phyloP scores from a whole-genome alignment of 2,797 vertebrate genomes.

The Gambusia yucatana region DNA sequence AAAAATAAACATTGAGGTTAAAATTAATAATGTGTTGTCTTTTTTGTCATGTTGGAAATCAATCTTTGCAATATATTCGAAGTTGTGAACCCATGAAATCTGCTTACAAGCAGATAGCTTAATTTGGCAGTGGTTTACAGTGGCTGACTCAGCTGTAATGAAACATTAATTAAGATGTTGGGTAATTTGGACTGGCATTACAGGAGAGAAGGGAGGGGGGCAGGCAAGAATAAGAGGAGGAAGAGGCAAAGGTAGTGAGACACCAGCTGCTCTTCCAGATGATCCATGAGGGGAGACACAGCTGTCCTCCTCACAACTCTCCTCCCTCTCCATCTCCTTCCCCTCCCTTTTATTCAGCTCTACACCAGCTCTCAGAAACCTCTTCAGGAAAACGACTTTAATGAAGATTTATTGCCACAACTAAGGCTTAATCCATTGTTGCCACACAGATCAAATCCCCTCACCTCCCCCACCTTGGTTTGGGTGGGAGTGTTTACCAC shows the following conservation, averaged over 20 bases:
- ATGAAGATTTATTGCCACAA: conserved; percentile 63
- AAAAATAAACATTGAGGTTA: background rate
- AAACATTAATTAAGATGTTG: conserved; percentile 74
- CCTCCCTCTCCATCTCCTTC: conserved; percentile 43
- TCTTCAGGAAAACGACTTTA: conserved; percentile 44
- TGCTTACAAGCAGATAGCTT: conserved; percentile 4
- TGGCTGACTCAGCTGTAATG: conserved; percentile 73
- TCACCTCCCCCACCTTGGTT: conserved; percentile 14
- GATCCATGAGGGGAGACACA: conserved; percentile 66
- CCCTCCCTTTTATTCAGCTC: conserved; percentile 20
- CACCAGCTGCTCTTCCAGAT: conserved; percentile 77
- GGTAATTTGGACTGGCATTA: conserved; percentile 60
- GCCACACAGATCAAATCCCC: conserved; percentile 43
- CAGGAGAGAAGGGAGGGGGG: conserved; percentile 9
- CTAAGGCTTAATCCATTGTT: conserved; percentile 42
- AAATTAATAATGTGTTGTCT: background rate
- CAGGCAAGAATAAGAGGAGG: conserved; percentile 17
- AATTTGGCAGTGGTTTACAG: conserved; percentile 47
- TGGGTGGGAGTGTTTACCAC: conserved; percentile 37
- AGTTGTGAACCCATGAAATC: background rate
- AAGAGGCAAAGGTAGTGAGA: conserved; percentile 42
- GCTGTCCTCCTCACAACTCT: conserved; percentile 57
- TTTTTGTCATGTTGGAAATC: background rate
- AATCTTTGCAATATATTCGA: background rate
- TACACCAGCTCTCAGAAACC: conserved; percentile 26